Evolutionary conservation across 2,888 invertebrate genomes (phyloP).

Genomic region (Drosophila pseudotakahashii): DNA sequence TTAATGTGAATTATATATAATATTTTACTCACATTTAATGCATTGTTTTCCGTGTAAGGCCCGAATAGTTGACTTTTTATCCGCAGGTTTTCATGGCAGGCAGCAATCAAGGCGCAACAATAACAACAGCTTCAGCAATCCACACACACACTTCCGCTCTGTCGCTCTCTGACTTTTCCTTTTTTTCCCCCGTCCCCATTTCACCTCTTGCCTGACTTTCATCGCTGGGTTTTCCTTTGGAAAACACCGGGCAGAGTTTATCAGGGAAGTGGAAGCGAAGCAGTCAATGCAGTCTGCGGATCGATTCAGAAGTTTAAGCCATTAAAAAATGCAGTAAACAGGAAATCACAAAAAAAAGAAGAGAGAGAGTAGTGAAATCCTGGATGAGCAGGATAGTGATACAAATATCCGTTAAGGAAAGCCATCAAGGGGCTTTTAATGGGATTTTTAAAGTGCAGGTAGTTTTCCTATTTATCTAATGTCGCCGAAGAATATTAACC

Average conservation of each 20-base stretch:
- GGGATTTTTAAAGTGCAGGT: not conserved
- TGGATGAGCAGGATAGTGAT: constrained; percentile 7
- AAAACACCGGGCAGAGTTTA: constrained; percentile 20
- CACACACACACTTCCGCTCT: constrained; percentile 33
- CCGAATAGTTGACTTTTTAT: constrained; percentile 50
- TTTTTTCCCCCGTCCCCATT: not conserved
- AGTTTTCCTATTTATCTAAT: no score
- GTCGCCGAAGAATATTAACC: no score
- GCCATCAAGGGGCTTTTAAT: constrained; percentile 5
- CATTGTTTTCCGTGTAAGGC: not conserved
- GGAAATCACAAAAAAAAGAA: constrained; percentile 17
- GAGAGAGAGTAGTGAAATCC: constrained; percentile 13
- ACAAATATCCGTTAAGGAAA: constrained; percentile 24
- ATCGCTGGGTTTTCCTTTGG: constrained; percentile 17
- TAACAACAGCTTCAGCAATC: constrained; percentile 27
- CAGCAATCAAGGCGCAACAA: constrained; percentile 72
- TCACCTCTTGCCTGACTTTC: constrained; percentile 14
- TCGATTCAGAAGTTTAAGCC: constrained; percentile 29
- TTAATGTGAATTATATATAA: no score
- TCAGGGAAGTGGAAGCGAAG: constrained; percentile 31
- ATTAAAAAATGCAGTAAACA: constrained; percentile 40
- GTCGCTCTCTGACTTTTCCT: constrained; percentile 27
- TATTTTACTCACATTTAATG: no score
- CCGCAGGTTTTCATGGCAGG: constrained; percentile 58
- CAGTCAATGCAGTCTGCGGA: constrained; percentile 36